Base-by-base conservation (phyloP, 2,113 vertebrate species). In the Balaeniceps rex region DNA sequence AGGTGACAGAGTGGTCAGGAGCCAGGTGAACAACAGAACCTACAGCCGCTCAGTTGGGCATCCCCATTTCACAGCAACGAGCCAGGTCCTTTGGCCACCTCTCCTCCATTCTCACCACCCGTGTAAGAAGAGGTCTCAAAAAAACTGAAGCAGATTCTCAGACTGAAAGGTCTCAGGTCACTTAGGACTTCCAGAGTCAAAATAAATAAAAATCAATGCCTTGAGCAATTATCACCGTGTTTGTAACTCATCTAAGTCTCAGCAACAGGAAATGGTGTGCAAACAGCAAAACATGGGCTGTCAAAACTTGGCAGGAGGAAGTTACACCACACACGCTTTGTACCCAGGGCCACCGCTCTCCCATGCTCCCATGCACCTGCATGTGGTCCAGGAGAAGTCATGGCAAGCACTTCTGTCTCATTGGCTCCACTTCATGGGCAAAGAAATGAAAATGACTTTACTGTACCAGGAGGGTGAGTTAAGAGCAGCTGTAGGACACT, bases 301-400 rank as follows among this genome's bases (percentile, higher is more conserved):
- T 26, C 42, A 72, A 44, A 55, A 47, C 15, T 17, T 65, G 36
- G 61, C 72, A 44, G n/a, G 29, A 78, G 26, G 26, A 75, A 28
- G 25, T 40, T 36, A 49, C 22, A 74, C 12, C 31, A 14, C 33
- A 15, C 1, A 1, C 0, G 0, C 38, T 74, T 63, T 0, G 0
- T 21, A n/a, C 24, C 14, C 33, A 42, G 33, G 19, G 25, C 13
- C 22, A 63, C 16, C 0, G 2, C n/a, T n/a, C 31, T 63, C 49
- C 65, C 26, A 2, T 3, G 11, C 23, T 23, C 2, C 4, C 29
- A 10, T 61, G 28, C 21, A 49, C 49, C 17, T 40, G 28, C 2
- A 0, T 8, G 52, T 5, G 19, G 11, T 34, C 44, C 54, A 29
- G 70, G 18, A 58, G 26, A 55, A 84, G 57, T 16, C 4, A 2